phyloP scores from a whole-genome alignment of 1,140 invertebrate genomes.

The Rhyacophila brunnea region DNA sequence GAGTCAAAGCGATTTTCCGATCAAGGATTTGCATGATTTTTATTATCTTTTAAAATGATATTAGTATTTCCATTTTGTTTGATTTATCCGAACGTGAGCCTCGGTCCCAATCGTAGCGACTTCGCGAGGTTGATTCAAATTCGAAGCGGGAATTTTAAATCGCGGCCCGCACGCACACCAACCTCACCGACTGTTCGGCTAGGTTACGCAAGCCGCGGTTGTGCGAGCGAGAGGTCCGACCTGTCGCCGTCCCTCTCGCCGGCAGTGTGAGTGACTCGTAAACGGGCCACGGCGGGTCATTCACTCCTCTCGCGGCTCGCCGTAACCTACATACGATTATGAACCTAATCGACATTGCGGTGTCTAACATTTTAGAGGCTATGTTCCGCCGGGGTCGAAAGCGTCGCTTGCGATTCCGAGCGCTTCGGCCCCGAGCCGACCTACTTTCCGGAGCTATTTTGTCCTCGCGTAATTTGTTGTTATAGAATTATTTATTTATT shows the following conservation, averaged over 20 bases:
- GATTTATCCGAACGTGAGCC: too few species aligned
- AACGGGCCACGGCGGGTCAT: constrained; percentile 53
- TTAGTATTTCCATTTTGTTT: too few species aligned
- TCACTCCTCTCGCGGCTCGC: constrained; percentile 39
- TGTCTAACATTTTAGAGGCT: constrained; percentile 3
- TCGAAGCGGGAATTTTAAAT: background rate
- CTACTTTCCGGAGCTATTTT: constrained; percentile 36
- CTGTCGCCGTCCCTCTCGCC: constrained; percentile 17
- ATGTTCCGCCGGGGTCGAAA: background rate
- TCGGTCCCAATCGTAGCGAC: too few species aligned
- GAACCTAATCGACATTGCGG: constrained; percentile 7
- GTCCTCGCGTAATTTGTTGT: constrained; percentile 36
- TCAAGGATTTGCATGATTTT: too few species aligned
- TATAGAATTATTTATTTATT: constrained; percentile 13
- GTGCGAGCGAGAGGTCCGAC: constrained; percentile 23
- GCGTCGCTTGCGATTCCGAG: constrained; percentile 17
- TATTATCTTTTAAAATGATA: too few species aligned
- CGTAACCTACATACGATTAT: constrained; percentile 16
- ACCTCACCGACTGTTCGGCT: background rate
- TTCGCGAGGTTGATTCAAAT: background rate
- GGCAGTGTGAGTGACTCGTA: constrained; percentile 44
- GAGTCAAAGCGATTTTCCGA: too few species aligned
- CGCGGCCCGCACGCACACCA: constrained; percentile 8
- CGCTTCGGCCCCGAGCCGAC: constrained; percentile 33
- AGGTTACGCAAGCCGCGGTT: constrained; percentile 21